Conservation (phyloP, 2,888 invertebrate genomes). For the Trissonchulus sp. region DNA sequence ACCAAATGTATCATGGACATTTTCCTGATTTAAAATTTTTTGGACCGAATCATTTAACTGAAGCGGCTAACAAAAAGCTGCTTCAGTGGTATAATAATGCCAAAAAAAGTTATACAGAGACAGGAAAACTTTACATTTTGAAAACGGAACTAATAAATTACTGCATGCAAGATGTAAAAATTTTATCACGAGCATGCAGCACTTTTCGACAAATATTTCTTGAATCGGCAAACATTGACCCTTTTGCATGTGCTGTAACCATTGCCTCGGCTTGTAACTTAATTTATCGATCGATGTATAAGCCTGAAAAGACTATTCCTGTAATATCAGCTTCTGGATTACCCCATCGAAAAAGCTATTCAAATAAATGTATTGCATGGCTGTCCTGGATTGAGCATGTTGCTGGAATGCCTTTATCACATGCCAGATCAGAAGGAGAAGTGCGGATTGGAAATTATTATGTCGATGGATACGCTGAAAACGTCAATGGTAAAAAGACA, state of each 20-base stretch:
- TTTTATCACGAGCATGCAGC: background rate
- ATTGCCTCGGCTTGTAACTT: background rate
- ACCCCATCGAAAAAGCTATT: background rate
- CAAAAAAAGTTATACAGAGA: too few species aligned
- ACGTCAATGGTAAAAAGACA: background rate
- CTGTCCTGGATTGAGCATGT: too few species aligned
- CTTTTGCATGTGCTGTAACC: too few species aligned
- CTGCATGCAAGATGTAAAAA: slow-evolving; percentile 4
- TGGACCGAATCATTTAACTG: too few species aligned
- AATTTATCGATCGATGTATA: background rate
- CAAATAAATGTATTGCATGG: background rate
- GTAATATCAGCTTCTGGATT: background rate
- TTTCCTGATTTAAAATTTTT: too few species aligned
- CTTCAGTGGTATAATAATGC: too few species aligned
- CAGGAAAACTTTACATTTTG: slow-evolving; percentile 7
- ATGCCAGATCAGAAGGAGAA: background rate
- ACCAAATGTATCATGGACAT: too few species aligned
- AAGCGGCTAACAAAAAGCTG: too few species aligned
- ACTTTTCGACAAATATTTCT: too few species aligned
- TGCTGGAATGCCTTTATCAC: background rate
- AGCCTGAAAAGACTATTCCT: background rate
- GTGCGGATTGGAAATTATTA: slow-evolving; percentile 30
- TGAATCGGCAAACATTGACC: background rate
- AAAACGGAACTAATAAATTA: too few species aligned
- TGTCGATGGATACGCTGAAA: slow-evolving; percentile 34